A percentile compares a stretch with the other conserved stretches of the same genome.
These are phyloP conservation scores for Xanthorhoe spadicearia DNA, from an alignment of 2,888 invertebrate species.

Conservation along the genomic window DNA sequence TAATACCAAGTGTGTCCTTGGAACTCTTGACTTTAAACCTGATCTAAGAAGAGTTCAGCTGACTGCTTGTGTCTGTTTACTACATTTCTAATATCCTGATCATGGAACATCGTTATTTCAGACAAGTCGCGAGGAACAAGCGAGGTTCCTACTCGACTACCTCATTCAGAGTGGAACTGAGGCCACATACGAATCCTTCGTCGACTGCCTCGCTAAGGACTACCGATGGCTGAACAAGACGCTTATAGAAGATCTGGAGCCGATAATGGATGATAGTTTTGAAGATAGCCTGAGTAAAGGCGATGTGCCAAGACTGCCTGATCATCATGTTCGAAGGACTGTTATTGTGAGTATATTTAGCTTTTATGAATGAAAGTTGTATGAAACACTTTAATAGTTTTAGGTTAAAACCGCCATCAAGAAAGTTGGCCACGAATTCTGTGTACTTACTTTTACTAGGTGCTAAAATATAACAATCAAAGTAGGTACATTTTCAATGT, in stretches of 20 bases:
- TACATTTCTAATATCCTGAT: too few species aligned
- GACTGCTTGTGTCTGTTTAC: too few species aligned
- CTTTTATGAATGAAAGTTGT: too few species aligned
- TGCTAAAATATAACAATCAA: too few species aligned
- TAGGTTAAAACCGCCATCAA: too few species aligned
- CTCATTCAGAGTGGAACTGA: constrained; percentile 71
- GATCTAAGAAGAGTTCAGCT: too few species aligned
- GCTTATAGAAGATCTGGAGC: constrained; percentile 65
- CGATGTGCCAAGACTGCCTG: constrained; percentile 84
- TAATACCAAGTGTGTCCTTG: too few species aligned
- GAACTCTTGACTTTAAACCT: too few species aligned
- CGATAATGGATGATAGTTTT: constrained; percentile 71
- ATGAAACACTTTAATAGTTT: too few species aligned
- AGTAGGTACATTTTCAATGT: too few species aligned
- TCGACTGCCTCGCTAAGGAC: constrained; percentile 81
- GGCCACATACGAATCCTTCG: constrained; percentile 82
- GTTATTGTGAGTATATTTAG: constrained; percentile 69
- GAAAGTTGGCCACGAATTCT: too few species aligned
- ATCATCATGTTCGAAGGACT: constrained; percentile 80
- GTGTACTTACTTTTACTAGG: too few species aligned
- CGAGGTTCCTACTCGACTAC: constrained; percentile 69
- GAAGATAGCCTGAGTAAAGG: constrained; percentile 83
- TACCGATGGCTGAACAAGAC: constrained; percentile 85
- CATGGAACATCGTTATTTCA: constrained; percentile 52
- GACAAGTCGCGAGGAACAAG: constrained; percentile 67